Evolutionary conservation across 2,888 invertebrate species (phyloP).

Genomic region (Tinea semifulvella): DNA sequence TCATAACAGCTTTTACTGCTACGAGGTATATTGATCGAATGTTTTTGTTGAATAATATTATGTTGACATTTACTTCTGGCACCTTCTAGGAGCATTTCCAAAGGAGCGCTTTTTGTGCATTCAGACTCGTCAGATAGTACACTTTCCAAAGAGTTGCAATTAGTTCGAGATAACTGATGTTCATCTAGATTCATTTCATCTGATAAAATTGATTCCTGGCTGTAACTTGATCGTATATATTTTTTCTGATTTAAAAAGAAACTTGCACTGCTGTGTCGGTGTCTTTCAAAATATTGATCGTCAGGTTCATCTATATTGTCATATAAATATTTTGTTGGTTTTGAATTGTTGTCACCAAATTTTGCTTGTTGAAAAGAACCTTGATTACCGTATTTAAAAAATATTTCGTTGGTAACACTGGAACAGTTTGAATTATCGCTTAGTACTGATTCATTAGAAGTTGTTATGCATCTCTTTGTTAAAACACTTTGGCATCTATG

Average conservation of each 20-base stretch:
- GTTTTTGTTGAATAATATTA: conserved; percentile 31
- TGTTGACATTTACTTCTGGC: conserved; percentile 50
- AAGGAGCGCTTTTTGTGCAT: conserved; percentile 78
- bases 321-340: conserved; percentile 55
- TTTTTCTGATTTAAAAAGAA: conserved; percentile 79
- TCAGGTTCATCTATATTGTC: conserved; percentile 52
- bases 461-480: conserved; percentile 65
- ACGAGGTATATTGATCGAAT: conserved; percentile 37
- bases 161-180: conserved; percentile 69
- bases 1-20: conserved; percentile 60
- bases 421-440: conserved; percentile 62
- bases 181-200: conserved; percentile 71
- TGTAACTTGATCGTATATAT: conserved; percentile 69
- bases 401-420: conserved; percentile 61
- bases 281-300: conserved; percentile 58
- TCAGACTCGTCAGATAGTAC: conserved; percentile 83
- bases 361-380: conserved; percentile 59
- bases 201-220: conserved; percentile 81
- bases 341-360: conserved; percentile 47
- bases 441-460: conserved; percentile 64
- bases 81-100: conserved; percentile 75
- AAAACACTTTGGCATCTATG: conserved; percentile 59
- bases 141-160: conserved; percentile 82
- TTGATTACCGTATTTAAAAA: conserved; percentile 58
- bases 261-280: conserved; percentile 78